Percentiles rank a stretch among this genome's conserved stretches.
Evolutionary conservation across 2,888 invertebrate genomes (phyloP).

Genomic region (Lepidonotus clava): DNA sequence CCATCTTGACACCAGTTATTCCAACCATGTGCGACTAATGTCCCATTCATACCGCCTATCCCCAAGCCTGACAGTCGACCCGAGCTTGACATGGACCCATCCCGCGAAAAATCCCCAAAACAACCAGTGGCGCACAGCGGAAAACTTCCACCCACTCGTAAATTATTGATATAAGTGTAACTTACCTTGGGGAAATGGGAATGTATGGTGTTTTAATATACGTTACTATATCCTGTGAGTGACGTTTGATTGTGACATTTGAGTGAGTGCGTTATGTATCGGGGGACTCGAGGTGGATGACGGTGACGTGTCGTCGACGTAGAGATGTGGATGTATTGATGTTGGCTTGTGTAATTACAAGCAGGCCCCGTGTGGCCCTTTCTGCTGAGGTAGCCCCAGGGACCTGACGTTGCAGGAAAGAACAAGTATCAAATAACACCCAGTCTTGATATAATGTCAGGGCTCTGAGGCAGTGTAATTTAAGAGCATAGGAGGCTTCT

Average conservation of each 20-base stretch:
- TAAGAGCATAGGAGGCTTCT: too few species aligned
- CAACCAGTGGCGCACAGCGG: too few species aligned
- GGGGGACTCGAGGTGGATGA: not conserved
- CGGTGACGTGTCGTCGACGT: not conserved
- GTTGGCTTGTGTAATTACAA: conserved; percentile 8
- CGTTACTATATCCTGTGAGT: too few species aligned
- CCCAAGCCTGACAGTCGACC: not conserved
- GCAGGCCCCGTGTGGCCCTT: not conserved
- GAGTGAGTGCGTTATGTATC: too few species aligned
- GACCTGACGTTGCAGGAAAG: not conserved
- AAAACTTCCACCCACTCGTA: conserved; percentile 1
- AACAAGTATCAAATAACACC: not conserved
- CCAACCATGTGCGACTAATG: not conserved
- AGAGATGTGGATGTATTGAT: not conserved
- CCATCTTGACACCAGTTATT: conserved; percentile 17
- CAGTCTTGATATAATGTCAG: too few species aligned
- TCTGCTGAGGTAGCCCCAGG: not conserved
- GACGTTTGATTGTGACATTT: too few species aligned
- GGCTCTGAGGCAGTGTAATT: not conserved
- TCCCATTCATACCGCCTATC: not conserved
- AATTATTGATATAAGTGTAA: not conserved
- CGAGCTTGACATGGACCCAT: too few species aligned
- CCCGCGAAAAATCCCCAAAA: too few species aligned
- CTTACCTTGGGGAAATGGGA: not conserved
- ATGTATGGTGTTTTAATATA: conserved; percentile 26